phyloP scores from a whole-genome alignment of 2,797 vertebrate genomes.

The Alosa sapidissima region DNA sequence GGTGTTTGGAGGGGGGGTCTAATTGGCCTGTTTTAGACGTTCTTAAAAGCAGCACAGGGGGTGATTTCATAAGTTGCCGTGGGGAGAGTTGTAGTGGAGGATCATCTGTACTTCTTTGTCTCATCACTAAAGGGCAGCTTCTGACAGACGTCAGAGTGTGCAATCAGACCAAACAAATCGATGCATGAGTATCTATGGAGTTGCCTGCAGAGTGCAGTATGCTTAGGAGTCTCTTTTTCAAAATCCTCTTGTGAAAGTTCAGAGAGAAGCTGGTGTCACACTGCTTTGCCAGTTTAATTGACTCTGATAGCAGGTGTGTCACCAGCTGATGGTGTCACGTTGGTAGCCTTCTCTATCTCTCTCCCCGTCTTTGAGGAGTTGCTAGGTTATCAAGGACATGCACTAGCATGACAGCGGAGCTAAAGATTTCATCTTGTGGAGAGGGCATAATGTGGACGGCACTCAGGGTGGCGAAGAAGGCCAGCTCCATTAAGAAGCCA shows the following conservation, averaged over 20 bases:
- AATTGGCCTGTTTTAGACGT: slow-evolving; percentile 34
- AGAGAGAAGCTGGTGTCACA: neutral
- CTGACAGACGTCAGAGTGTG: neutral
- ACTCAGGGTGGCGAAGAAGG: slow-evolving; percentile 40
- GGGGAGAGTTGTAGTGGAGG: no score
- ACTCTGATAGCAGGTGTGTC: neutral
- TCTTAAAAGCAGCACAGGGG: slow-evolving; percentile 31
- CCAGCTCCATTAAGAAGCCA: slow-evolving; percentile 52
- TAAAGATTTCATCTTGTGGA: slow-evolving; percentile 51
- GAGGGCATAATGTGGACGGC: slow-evolving; percentile 41
- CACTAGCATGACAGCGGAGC: slow-evolving; percentile 36
- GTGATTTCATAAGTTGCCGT: slow-evolving; percentile 22
- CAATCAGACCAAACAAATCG: neutral
- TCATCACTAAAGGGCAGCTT: neutral
- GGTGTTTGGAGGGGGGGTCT: slow-evolving; percentile 21
- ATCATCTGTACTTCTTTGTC: neutral
- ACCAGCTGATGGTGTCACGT: neutral
- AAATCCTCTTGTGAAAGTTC: neutral
- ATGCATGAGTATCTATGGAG: neutral
- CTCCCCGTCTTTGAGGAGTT: slow-evolving; percentile 26
- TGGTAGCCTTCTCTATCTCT: neutral
- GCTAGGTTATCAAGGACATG: slow-evolving; percentile 47
- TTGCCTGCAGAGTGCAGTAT: no score
- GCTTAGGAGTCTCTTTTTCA: neutral
- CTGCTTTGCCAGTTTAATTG: neutral